phyloP scores from a whole-genome alignment of 2,888 invertebrate genomes.

The Galerucella nymphaeae region DNA sequence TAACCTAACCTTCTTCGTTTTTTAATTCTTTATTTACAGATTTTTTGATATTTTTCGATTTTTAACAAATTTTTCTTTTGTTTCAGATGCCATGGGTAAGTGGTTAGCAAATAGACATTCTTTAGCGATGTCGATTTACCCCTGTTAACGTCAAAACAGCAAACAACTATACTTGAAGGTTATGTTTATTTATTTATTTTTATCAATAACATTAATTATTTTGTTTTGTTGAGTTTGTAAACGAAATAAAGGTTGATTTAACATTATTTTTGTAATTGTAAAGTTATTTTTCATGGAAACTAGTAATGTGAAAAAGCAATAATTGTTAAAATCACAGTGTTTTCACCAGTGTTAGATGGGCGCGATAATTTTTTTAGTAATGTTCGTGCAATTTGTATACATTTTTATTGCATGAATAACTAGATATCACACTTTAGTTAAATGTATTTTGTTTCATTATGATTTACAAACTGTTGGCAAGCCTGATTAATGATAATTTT shows the following conservation, averaged over 20 bases:
- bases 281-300: conserved; percentile 1
- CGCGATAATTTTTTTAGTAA: neutral
- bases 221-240: conserved; percentile 26
- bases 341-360: neutral
- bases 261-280: neutral
- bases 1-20: no score
- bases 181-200: neutral
- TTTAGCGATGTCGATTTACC: conserved; percentile 48
- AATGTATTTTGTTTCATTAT: no score
- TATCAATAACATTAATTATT: neutral
- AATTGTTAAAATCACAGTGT: neutral
- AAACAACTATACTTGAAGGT: neutral
- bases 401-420: neutral
- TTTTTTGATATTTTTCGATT: neutral
- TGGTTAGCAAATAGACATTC: conserved; percentile 59
- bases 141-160: conserved; percentile 39
- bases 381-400: neutral
- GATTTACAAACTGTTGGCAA: no score
- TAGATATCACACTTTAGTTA: neutral
- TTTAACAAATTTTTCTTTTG: conserved; percentile 65
- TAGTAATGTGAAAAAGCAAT: neutral
- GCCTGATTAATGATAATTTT: no score
- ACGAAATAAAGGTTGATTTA: conserved; percentile 7
- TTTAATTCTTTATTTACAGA: no score
- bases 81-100: conserved; percentile 87